phyloP scores from a whole-genome alignment of 2,888 invertebrate genomes.

The Conus canariensis region DNA sequence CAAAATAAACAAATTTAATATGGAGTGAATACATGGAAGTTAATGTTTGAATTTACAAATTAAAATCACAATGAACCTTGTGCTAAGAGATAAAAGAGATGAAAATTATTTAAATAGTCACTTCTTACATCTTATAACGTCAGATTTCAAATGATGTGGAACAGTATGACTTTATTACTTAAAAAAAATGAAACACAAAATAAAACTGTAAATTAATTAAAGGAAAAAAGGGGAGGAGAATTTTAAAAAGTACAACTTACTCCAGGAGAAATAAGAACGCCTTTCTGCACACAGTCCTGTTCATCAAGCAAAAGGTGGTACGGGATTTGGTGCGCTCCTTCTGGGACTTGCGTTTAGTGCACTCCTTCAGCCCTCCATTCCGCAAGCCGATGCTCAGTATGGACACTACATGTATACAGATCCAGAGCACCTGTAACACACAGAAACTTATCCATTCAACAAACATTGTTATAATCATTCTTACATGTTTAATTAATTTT shows the following conservation, averaged over 20 bases:
- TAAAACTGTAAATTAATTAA: no score
- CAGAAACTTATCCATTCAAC: not conserved
- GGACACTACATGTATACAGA: not conserved
- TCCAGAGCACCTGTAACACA: not conserved
- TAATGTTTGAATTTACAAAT: no score
- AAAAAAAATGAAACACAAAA: no score
- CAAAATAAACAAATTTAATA: no score
- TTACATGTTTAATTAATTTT: not conserved
- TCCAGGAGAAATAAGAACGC: not conserved
- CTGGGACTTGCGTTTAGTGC: constrained; percentile 14
- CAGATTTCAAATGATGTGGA: no score
- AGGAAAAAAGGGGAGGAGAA: no score
- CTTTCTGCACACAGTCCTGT: constrained; percentile 15
- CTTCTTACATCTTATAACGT: no score
- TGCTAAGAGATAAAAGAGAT: no score
- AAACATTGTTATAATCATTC: not conserved
- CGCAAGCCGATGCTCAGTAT: not conserved
- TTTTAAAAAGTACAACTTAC: not conserved
- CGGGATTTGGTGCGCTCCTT: not conserved
- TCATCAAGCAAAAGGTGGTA: not conserved
- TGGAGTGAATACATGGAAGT: no score
- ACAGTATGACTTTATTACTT: no score
- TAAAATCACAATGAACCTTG: no score
- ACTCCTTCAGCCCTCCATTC: constrained; percentile 10
- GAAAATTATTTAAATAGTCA: no score